Percentiles rank a stretch among this genome's conserved stretches.
These are phyloP conservation scores for Drosophila saltans DNA, from an alignment of 1,140 invertebrate genomes.

Conservation along the genomic window DNA sequence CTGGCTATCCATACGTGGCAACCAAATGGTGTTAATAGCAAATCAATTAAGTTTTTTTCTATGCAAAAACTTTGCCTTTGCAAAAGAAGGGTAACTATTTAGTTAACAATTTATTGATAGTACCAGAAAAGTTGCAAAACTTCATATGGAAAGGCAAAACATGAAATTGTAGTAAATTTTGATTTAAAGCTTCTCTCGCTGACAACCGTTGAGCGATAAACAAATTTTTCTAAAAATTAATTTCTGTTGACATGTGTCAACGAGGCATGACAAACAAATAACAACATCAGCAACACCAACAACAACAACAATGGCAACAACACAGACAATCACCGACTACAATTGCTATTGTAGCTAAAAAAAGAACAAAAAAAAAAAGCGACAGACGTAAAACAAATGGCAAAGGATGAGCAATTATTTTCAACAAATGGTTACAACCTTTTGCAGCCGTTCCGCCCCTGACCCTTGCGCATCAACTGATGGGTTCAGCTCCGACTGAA, in stretches of 20 bases:
- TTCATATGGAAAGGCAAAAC: background rate
- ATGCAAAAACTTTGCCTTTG: conserved; percentile 14
- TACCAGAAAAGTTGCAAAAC: no score
- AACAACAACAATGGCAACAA: conserved; percentile 27
- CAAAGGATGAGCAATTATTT: conserved; percentile 70
- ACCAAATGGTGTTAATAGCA: conserved; percentile 52
- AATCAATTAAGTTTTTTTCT: conserved; percentile 61
- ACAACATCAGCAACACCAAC: conserved; percentile 15
- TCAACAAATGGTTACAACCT: conserved; percentile 54
- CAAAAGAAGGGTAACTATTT: background rate
- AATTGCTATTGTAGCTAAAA: conserved; percentile 54
- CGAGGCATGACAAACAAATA: conserved; percentile 55
- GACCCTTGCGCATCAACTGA: background rate
- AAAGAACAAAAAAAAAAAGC: conserved; percentile 27
- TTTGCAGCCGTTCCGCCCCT: conserved; percentile 14
- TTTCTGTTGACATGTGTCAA: conserved; percentile 71
- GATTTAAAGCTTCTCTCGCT: background rate
- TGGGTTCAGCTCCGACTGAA: background rate
- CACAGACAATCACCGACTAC: conserved; percentile 22
- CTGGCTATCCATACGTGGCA: background rate
- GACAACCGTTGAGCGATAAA: background rate
- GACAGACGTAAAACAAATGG: conserved; percentile 63
- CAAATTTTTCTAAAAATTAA: conserved; percentile 61
- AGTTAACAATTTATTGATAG: conserved; percentile 12
- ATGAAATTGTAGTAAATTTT: background rate